These are phyloP conservation scores for Cephalopachus bancanus DNA, from an alignment of 2,797 vertebrate genomes.

Conservation along the genomic window DNA sequence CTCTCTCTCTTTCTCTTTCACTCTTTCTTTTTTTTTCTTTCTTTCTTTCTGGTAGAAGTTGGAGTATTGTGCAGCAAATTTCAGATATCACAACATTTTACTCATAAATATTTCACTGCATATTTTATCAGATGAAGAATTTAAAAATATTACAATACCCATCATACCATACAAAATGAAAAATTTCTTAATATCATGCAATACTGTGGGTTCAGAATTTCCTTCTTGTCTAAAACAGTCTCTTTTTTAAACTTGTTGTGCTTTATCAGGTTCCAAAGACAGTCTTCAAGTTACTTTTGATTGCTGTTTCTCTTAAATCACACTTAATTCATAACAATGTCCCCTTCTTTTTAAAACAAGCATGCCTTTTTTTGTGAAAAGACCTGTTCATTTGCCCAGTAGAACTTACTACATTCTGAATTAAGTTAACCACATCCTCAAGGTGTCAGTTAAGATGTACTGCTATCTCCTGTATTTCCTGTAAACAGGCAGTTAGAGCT, in stretches of 20 bases:
- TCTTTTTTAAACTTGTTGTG: not conserved
- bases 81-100: not conserved
- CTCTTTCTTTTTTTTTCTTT: no score
- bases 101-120: not conserved
- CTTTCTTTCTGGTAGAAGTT: not conserved
- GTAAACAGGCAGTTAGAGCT: not conserved
- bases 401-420: not conserved
- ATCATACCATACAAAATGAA: not conserved
- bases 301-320: not conserved
- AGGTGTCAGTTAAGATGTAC: not conserved
- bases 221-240: not conserved
- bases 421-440: not conserved
- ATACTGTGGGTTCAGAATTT: not conserved
- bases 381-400: not conserved
- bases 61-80: slow-evolving; percentile 31
- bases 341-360: not conserved
- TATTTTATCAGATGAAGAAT: not conserved
- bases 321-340: slow-evolving; percentile 37
- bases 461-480: not conserved
- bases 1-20: no score
- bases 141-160: not conserved
- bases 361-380: not conserved
- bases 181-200: not conserved
- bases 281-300: not conserved
- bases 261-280: slow-evolving; percentile 44